phyloP scores from a whole-genome alignment of 2,888 invertebrate species.

The Eupithecia subumbrata region DNA sequence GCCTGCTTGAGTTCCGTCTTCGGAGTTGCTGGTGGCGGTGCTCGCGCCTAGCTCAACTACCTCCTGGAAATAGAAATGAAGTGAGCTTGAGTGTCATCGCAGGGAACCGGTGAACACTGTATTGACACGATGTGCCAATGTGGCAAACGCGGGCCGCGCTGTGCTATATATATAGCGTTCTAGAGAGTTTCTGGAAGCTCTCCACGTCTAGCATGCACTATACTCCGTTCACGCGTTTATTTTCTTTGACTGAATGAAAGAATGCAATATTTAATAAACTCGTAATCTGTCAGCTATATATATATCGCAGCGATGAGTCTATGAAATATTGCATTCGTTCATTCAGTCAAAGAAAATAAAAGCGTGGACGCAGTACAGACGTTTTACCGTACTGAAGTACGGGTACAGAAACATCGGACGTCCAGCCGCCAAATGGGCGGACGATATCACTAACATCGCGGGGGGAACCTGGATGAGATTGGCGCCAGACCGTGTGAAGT shows the following conservation, averaged over 20 bases:
- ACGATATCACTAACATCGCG: too few species aligned
- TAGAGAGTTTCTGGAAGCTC: not conserved
- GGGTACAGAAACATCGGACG: too few species aligned
- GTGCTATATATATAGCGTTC: not conserved
- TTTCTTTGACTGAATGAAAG: too few species aligned
- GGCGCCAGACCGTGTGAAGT: too few species aligned
- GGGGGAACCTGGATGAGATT: too few species aligned
- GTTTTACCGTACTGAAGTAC: too few species aligned
- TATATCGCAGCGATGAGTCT: not conserved
- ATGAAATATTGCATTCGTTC: too few species aligned
- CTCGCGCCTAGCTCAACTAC: slow-evolving; percentile 67
- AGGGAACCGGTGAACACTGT: not conserved
- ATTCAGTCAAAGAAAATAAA: too few species aligned
- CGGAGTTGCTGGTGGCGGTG: slow-evolving; percentile 65
- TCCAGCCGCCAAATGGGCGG: too few species aligned
- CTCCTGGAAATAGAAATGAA: slow-evolving; percentile 55
- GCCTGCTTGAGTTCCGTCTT: slow-evolving; percentile 63
- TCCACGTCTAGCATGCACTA: not conserved
- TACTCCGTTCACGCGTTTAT: not conserved
- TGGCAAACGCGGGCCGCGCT: not conserved
- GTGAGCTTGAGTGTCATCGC: not conserved
- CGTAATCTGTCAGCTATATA: not conserved
- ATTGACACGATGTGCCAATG: not conserved
- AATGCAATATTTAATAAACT: too few species aligned
- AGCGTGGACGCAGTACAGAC: too few species aligned